Percentiles rank a stretch among this genome's conserved stretches.
These are phyloP conservation scores for Drosophila falleni DNA, from an alignment of 2,888 invertebrate genomes.

Conservation along the genomic window DNA sequence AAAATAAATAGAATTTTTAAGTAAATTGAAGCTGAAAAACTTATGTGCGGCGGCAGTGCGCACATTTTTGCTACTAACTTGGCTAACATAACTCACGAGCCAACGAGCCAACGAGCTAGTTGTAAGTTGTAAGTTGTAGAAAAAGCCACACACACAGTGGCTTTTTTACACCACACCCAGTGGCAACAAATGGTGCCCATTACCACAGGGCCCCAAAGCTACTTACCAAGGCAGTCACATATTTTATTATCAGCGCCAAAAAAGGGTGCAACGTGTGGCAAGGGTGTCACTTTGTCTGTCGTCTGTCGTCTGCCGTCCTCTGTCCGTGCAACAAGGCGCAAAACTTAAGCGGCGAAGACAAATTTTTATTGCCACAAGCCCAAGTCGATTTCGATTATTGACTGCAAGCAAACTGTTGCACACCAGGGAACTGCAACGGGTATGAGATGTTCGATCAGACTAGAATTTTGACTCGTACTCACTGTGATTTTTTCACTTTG, in stretches of 20 bases:
- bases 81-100: conserved; percentile 72
- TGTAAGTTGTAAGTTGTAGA: conserved; percentile 38
- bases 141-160: conserved; percentile 47
- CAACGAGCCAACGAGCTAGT: conserved; percentile 1
- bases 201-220: conserved; percentile 64
- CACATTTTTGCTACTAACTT: conserved; percentile 70
- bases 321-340: conserved; percentile 73
- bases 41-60: conserved; percentile 65
- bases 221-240: conserved; percentile 59
- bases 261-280: conserved; percentile 15
- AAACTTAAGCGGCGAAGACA: conserved; percentile 73
- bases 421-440: conserved; percentile 6
- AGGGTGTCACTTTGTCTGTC: too few species aligned
- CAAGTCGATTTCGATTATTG: conserved; percentile 73
- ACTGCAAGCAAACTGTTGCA: conserved; percentile 74
- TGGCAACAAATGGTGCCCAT: conserved; percentile 66
- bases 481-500: too few species aligned
- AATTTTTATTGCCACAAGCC: conserved; percentile 75
- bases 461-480: too few species aligned
- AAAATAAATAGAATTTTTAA: conserved; percentile 80
- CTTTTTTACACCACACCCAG: conserved; percentile 42
- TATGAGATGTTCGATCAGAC: too few species aligned
- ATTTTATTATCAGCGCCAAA: conserved; percentile 58
- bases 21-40: conserved; percentile 71
- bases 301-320: background rate